phyloP scores from a whole-genome alignment of 2,888 invertebrate species.

The Rhimphoctona megacephalus region DNA sequence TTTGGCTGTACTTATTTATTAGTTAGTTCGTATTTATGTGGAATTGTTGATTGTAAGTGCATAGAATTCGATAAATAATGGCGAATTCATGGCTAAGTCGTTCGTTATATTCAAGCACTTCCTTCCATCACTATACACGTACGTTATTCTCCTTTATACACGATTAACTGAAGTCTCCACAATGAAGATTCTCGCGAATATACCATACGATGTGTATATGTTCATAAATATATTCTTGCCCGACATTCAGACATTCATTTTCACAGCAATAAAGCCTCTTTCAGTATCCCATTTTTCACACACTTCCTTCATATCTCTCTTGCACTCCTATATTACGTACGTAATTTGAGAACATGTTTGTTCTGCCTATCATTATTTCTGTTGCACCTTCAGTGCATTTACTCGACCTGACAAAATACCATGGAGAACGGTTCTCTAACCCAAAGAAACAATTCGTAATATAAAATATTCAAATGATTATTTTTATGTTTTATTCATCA shows the following conservation, averaged over 20 bases:
- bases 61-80: conserved; percentile 33
- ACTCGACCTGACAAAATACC: not conserved
- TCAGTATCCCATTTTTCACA: conserved; percentile 55
- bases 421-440: conserved; percentile 1
- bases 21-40: not conserved
- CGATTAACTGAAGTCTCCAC: conserved; percentile 32
- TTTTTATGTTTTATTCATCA: not conserved
- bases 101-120: conserved; percentile 46
- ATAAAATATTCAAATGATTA: not conserved
- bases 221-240: conserved; percentile 14
- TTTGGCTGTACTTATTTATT: not conserved
- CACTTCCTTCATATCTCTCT: conserved; percentile 15
- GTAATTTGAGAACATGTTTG: conserved; percentile 23
- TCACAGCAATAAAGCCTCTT: conserved; percentile 46
- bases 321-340: not conserved
- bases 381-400: not conserved
- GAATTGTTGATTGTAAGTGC: conserved; percentile 14
- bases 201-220: not conserved
- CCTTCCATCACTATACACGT: conserved; percentile 22
- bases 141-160: conserved; percentile 31
- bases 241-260: conserved; percentile 60
- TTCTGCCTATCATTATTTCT: conserved; percentile 14
- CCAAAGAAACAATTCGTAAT: not conserved
- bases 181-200: conserved; percentile 44
- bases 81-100: conserved; percentile 29